Evolutionary conservation across 35 echinoderm and acorn worm genomes (phyloP).

Genomic region (Apostichopus californicus): DNA sequence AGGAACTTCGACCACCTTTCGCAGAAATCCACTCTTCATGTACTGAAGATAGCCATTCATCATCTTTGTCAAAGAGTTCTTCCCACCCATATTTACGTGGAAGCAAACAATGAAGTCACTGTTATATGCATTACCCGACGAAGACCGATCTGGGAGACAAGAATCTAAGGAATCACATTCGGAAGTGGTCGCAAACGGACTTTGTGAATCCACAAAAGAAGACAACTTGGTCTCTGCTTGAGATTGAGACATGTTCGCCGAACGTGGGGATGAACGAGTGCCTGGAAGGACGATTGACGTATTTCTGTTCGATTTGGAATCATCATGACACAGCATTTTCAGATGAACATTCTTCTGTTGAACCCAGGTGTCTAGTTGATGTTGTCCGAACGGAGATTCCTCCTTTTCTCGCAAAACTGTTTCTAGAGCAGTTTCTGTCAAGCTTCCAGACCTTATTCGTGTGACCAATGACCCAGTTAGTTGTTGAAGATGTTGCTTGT

Average conservation of each 20-base stretch:
- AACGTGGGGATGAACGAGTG: not conserved
- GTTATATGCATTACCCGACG: not conserved
- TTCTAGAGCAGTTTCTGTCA: not conserved
- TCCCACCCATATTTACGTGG: conserved; percentile 23
- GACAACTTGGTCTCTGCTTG: not conserved
- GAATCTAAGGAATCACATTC: not conserved
- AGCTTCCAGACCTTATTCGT: conserved; percentile 11
- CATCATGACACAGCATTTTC: conserved; percentile 2
- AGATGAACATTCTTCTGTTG: conserved; percentile 31
- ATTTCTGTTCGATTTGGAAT: not conserved
- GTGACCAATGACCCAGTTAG: not conserved
- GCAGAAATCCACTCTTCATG: not conserved
- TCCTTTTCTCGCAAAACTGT: conserved; percentile 22
- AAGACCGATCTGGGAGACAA: not conserved
- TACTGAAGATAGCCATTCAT: conserved; percentile 29
- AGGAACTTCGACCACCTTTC: not conserved
- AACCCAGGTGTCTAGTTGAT: conserved; percentile 32
- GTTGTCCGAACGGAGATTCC: conserved; percentile 6
- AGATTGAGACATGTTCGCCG: not conserved
- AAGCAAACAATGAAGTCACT: conserved; percentile 22
- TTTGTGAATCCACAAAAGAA: not conserved
- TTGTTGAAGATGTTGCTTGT: not conserved
- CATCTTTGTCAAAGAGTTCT: conserved; percentile 13
- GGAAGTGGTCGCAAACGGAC: too few species aligned
- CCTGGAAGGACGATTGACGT: not conserved